Evolutionary conservation across 2,113 vertebrate species (phyloP), one percentile per base, ranked within the genome.

Genomic region (Forbesichthys papilliferus): DNA sequence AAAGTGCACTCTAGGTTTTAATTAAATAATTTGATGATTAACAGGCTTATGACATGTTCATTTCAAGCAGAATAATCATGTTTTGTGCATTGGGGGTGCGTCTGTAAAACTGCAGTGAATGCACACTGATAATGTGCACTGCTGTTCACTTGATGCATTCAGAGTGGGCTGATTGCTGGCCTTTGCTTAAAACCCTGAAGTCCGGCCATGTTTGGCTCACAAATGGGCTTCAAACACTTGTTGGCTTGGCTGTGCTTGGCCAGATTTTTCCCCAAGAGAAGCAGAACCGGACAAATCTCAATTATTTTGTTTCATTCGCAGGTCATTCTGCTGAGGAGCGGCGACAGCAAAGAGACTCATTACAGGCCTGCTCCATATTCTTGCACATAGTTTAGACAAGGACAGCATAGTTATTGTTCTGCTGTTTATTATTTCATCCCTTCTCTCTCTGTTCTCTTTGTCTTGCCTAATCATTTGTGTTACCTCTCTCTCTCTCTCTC

Each of bases 61-160:
- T 68, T 66, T 14, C 27, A 61, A 64, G 55, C n/a, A 7, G 53
- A 52, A 71, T 79, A 52, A 71, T 79, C 64, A 65, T 11, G 33
- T 48, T 59, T 64, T 49, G 33, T 13, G 42, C 65, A 66, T 69
- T 3, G 13, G 68, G 13, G 58, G 12, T 69, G 42, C 56, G 64
- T 48, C 66, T 18, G 60, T 53, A 57, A 36, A 64, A 60, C 47
- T 4, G 36, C 5, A 18, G 60, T 76, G 54, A 79, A 71, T 74
- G 84, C 77, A 71, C 66, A 61, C 65, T 33, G 51, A 87, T 81
- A 84, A 87, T 74, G 69, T 66, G 64, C 64, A 34, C 75, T 77
- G 61, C 67, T 77, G 73, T 63, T 77, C 67, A 58, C 48, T 68
- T 60, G 62, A 82, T 68, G 75, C 73, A 18, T 59, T 64, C 55